Evolutionary conservation across 2,888 invertebrate species (phyloP).

Genomic region (Glomeris marginata): DNA sequence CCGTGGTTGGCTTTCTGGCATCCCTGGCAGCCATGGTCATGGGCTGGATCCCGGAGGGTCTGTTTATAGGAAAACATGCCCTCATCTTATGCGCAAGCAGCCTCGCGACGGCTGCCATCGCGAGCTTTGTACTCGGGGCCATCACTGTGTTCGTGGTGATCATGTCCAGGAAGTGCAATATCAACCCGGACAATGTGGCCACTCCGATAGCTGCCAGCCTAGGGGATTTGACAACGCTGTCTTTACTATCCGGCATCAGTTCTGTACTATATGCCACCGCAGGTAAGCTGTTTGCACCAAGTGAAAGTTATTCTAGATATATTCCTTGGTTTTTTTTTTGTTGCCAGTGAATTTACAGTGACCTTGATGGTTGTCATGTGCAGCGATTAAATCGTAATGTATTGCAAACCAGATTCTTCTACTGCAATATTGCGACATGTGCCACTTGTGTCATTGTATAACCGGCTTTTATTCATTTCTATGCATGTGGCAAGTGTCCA

Average conservation of each 20-base stretch:
- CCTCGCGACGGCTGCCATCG: slow-evolving; percentile 71
- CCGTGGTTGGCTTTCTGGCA: slow-evolving; percentile 35
- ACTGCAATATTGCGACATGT: too few species aligned
- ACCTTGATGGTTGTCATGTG: too few species aligned
- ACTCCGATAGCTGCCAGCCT: slow-evolving; percentile 84
- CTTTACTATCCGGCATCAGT: slow-evolving; percentile 63
- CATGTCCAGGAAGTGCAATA: slow-evolving; percentile 54
- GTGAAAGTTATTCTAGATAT: too few species aligned
- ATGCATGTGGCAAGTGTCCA: too few species aligned
- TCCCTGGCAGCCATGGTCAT: slow-evolving; percentile 33
- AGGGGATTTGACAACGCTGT: slow-evolving; percentile 75
- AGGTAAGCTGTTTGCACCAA: slow-evolving; percentile 42
- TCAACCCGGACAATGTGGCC: slow-evolving; percentile 87
- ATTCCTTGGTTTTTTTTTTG: too few species aligned
- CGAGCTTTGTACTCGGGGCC: slow-evolving; percentile 66
- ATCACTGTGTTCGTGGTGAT: slow-evolving; percentile 77
- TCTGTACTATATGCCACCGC: slow-evolving; percentile 51
- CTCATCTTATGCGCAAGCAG: slow-evolving; percentile 53
- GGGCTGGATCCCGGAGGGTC: slow-evolving; percentile 36
- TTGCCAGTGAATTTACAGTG: too few species aligned
- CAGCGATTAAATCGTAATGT: too few species aligned
- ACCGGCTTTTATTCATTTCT: too few species aligned
- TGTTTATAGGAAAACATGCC: slow-evolving; percentile 49
- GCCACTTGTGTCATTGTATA: too few species aligned
- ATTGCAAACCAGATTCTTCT: too few species aligned